Evolutionary conservation across 2,888 invertebrate species (phyloP), one percentile per base, ranked within the genome.

Genomic region (Heliconius hortense): DNA sequence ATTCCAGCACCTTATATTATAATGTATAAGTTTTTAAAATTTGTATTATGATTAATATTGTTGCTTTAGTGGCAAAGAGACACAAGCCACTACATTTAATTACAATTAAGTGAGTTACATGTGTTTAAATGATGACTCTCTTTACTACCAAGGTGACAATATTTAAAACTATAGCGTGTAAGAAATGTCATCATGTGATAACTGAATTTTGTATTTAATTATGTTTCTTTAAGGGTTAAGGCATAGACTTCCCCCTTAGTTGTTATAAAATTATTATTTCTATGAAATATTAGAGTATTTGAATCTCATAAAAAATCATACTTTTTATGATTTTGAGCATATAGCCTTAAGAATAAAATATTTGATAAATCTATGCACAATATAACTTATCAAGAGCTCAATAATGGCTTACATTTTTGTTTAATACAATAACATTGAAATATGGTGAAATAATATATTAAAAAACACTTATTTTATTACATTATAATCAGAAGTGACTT

Each of bases 121-220:
- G 18, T 53, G 21, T 53, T 53, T 21, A 21, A 53, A 53, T 21
- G 7, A 2, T 21, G 53, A 21, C 53, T 53, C 48, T 43, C 21
- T 53, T 8, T 21, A 53, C 53, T 21, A 21, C 53, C 53, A 53
- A 18, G 21, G 21, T 1, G 18, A 53, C 53, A 53, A 53, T 53
- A 53, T 53, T 43, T 18, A 21, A 21, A 63, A 31, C 21, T 64
- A 5, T 64, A 64, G 64, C 11, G n/a, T 64, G 35, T 64, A 64
- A 64, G 64, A 64, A 39, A 64, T 64, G 64, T 39, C n/a, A 64
- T 15, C 39, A 64, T 64, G 64, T 64, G 64, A 64, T 64, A 73
- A 72, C 8, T 66, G 31, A 73, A 59, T 66, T 43, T 67, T 39
- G 13, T 72, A 72, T 56, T 53, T 39, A 28, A 64, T 73, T 73